Evolutionary conservation across 2,888 invertebrate species (phyloP).

Genomic region (Sicus ferrugineus): DNA sequence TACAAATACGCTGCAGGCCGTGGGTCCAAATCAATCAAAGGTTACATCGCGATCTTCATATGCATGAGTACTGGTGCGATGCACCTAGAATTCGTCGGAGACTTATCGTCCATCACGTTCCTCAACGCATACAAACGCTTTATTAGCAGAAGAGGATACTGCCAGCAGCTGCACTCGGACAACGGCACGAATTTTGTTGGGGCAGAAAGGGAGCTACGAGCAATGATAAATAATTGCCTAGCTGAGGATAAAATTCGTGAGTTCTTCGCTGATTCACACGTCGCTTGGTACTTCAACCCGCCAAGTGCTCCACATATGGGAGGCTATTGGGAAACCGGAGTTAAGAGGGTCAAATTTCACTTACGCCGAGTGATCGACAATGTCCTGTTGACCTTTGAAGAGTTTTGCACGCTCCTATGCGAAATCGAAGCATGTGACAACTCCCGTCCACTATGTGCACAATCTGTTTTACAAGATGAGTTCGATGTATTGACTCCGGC

Average conservation of each 20-base stretch:
- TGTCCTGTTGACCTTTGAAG: neutral
- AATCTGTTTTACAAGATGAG: neutral
- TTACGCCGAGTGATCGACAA: neutral
- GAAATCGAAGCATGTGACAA: conserved; percentile 15
- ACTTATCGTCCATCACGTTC: conserved; percentile 4
- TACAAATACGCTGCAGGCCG: neutral
- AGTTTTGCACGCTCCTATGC: neutral
- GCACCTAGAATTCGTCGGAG: conserved; percentile 25
- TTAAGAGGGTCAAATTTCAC: conserved; percentile 15
- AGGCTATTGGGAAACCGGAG: conserved; percentile 25
- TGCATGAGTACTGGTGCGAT: conserved; percentile 21
- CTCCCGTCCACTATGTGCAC: conserved; percentile 5
- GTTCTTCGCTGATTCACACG: conserved; percentile 1
- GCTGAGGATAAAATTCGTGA: neutral
- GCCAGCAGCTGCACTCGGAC: conserved; percentile 7
- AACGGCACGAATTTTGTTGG: no score
- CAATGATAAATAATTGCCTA: neutral
- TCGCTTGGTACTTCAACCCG: conserved; percentile 9
- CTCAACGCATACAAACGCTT: conserved; percentile 15
- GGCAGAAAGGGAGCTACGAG: conserved; percentile 9
- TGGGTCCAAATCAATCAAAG: conserved; percentile 5
- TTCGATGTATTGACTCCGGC: neutral
- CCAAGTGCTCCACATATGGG: conserved; percentile 19
- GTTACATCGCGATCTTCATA: conserved; percentile 12
- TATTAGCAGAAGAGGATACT: conserved; percentile 3